phyloP scores from a whole-genome alignment of 2,113 vertebrate species.

The Meriones unguiculatus region DNA sequence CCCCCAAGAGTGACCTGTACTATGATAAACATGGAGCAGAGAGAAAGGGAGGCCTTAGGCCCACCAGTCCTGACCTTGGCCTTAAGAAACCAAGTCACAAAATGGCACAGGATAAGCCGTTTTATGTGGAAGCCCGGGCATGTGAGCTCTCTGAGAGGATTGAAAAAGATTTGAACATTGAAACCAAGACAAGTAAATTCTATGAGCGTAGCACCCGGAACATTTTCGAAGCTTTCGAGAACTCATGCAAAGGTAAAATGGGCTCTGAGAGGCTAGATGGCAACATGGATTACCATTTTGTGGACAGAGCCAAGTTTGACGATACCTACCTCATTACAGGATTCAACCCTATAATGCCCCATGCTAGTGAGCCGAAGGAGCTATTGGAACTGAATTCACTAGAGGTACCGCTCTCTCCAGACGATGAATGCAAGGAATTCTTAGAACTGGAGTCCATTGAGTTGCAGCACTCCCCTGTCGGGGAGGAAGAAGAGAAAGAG shows the following conservation, averaged over 20 bases:
- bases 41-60: not conserved
- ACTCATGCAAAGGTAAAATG: not conserved
- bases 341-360: not conserved
- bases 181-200: constrained; percentile 40
- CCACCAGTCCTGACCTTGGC: not conserved
- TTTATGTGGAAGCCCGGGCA: not conserved
- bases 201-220: not conserved
- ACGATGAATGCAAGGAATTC: constrained; percentile 67
- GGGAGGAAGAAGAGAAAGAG: constrained; percentile 65
- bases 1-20: not conserved
- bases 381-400: constrained; percentile 51
- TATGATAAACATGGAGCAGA: not conserved
- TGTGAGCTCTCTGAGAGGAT: not conserved
- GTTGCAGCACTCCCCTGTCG: constrained; percentile 26
- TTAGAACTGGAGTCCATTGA: constrained; percentile 64
- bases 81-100: constrained; percentile 52
- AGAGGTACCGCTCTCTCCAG: constrained; percentile 29
- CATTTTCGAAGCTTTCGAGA: constrained; percentile 50
- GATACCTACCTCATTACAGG: not conserved
- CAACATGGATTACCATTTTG: not conserved
- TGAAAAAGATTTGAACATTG: constrained; percentile 21
- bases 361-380: constrained; percentile 40
- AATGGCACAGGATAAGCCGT: not conserved
- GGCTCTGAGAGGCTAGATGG: not conserved
- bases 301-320: constrained; percentile 19